phyloP scores from a whole-genome alignment of 2,797 vertebrate genomes.

The Valencia hispanica region DNA sequence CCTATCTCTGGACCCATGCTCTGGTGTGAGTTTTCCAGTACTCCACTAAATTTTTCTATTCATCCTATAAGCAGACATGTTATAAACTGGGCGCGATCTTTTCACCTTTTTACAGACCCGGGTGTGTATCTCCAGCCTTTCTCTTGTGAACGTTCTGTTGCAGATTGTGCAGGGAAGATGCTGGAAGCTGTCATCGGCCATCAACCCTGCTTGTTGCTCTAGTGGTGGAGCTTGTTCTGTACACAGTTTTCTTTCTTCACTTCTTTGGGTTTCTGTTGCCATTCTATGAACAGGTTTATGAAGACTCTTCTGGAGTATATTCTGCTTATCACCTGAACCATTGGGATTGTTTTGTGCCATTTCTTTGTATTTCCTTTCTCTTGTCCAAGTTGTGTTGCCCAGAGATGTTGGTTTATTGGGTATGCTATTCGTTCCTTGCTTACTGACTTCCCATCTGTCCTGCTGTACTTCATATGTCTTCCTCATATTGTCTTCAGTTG shows the following conservation, averaged over 20 bases:
- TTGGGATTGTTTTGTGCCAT: conserved; percentile 1
- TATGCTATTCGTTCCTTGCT: conserved; percentile 68
- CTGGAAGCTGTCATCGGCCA: conserved; percentile 1
- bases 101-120: conserved; percentile 80
- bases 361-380: conserved; percentile 22
- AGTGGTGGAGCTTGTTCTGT: conserved; percentile 7
- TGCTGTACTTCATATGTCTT: conserved; percentile 37
- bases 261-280: conserved; percentile 14
- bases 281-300: conserved; percentile 20
- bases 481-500: conserved; percentile 30
- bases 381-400: conserved; percentile 7
- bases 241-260: conserved; percentile 9
- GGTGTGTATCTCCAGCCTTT: conserved; percentile 83
- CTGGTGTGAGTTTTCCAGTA: conserved; percentile 75
- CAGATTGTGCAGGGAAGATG: conserved; percentile 82
- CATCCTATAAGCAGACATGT: conserved; percentile 80
- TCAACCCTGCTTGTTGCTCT: conserved; percentile 13
- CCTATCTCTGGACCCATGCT: conserved; percentile 66
- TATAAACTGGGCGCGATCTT: conserved; percentile 82
- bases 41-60: conserved; percentile 83
- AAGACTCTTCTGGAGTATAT: conserved; percentile 15
- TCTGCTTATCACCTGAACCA: conserved; percentile 6
- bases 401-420: conserved; percentile 10
- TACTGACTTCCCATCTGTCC: conserved; percentile 26
- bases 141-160: conserved; percentile 75